Evolutionary conservation across 1,140 invertebrate genomes (phyloP), one percentile per base, ranked within the genome.

Genomic region (Drosophila tani): DNA sequence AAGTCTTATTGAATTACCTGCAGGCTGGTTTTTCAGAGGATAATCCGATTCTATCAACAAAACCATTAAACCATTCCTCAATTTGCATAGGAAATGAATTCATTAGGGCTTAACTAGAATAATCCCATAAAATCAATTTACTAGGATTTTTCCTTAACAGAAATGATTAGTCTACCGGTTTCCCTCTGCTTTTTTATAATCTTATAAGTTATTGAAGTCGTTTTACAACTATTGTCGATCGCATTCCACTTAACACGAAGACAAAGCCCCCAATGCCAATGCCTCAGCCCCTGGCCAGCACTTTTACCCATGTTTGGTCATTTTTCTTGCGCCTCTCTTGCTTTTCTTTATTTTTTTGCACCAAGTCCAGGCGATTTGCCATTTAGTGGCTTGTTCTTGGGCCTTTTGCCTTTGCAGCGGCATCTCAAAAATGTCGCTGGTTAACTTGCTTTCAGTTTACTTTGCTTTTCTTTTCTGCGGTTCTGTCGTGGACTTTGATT

Each of bases 381-480:
- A 71, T 79, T 79, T 79, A 79, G 76, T 79, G 63, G 76, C 75
- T 79, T 79, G 67, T 79, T 79, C 67, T 68, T 53, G 47, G 66
- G 66, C 65, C 66, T 79, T 73, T 84, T 70, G 50, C 83, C 49
- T 70, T 68, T 64, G 74, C 51, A 65, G 69, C 74, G 84, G 84
- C 85, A 88, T 88, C 78, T 88, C 65, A 90, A 88, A 88, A 88
- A 88, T 88, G 84, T 88, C 81, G 84, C 84, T 84, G 85, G 84
- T 84, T 88, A 90, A 88, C 84, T 88, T 88, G 84, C 84, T 90
- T 88, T 88, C 82, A 81, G 84, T 90, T 79, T 73, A 70, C 74
- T 90, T 81, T 81, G 81, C 77, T 67, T 81, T 81, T 71, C 70
- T 60, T 51, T 73, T 35, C 67, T 73, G 53, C 45, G 69, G 67